Percentiles rank a stretch among this genome's conserved stretches.
phyloP scores from a whole-genome alignment of 2,113 vertebrate genomes.

The Periophthalmodon schlosseri region DNA sequence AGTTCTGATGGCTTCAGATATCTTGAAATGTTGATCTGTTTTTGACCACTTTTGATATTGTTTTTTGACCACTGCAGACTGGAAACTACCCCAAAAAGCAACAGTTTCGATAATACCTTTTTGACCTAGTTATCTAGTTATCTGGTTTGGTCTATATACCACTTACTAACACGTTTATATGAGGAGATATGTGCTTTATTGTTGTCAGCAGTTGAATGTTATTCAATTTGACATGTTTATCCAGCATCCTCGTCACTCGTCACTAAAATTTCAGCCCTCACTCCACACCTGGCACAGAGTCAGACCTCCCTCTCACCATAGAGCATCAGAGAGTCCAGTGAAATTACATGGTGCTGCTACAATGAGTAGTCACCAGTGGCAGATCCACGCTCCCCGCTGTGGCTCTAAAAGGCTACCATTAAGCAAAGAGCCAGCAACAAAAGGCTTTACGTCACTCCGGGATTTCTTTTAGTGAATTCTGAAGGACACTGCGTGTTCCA shows the following conservation, averaged over 20 bases:
- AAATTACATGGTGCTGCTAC: constrained; percentile 66
- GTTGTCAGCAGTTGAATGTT: background rate
- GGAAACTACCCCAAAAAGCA: too few relatives aligned
- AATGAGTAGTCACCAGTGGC: constrained; percentile 56
- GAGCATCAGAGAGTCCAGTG: constrained; percentile 50
- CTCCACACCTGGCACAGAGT: constrained; percentile 52
- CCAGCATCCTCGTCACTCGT: background rate
- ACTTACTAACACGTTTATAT: too few relatives aligned
- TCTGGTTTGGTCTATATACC: too few relatives aligned
- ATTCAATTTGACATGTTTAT: background rate
- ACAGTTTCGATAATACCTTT: too few relatives aligned
- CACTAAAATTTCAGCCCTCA: background rate
- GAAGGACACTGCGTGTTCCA: constrained; percentile 14
- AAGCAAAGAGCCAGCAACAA: constrained; percentile 36
- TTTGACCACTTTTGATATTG: too few relatives aligned
- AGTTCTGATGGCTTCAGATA: too few relatives aligned
- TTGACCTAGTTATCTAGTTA: too few relatives aligned
- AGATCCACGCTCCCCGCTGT: constrained; percentile 40
- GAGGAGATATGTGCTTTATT: too few relatives aligned
- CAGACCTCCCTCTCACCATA: constrained; percentile 51
- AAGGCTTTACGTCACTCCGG: constrained; percentile 10
- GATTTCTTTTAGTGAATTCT: constrained; percentile 8
- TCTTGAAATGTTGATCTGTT: too few relatives aligned
- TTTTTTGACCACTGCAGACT: too few relatives aligned
- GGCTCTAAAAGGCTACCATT: constrained; percentile 45